Evolutionary conservation across 2,888 invertebrate species (phyloP).

Genomic region (Vesta saturnalis): DNA sequence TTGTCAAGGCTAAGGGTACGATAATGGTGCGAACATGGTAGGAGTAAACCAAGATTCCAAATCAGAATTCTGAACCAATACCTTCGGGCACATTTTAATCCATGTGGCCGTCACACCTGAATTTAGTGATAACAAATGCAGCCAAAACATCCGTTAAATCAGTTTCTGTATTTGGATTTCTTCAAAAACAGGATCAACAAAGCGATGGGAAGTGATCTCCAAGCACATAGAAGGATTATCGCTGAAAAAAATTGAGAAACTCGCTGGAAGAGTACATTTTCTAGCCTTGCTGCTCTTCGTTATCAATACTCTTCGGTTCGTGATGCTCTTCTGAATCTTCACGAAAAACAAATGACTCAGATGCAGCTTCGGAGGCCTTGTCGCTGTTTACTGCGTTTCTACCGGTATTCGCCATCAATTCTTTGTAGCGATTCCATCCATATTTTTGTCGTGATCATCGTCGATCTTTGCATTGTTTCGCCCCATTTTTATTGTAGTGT

Average conservation of each 20-base stretch:
- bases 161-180: too few relatives aligned
- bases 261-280: constrained; percentile 18
- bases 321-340: constrained; percentile 11
- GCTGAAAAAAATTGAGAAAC: constrained; percentile 16
- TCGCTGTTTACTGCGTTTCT: too few relatives aligned
- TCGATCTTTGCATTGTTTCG: too few relatives aligned
- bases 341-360: constrained; percentile 10
- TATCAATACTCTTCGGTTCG: constrained; percentile 13
- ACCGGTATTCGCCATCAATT: too few relatives aligned
- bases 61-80: too few relatives aligned
- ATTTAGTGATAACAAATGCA: too few relatives aligned
- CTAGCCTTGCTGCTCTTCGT: constrained; percentile 14
- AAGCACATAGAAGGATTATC: constrained; percentile 18
- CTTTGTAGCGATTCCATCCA: too few relatives aligned
- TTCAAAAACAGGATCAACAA: constrained; percentile 17
- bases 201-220: constrained; percentile 18
- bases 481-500: too few relatives aligned
- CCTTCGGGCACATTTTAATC: constrained; percentile 35
- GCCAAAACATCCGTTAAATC: too few relatives aligned
- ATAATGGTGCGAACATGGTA: constrained; percentile 43
- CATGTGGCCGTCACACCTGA: too few relatives aligned
- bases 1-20: constrained; percentile 11
- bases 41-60: constrained; percentile 36
- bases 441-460: too few relatives aligned
- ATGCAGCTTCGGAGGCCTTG: constrained; percentile 4